Percentiles rank a stretch among this genome's conserved stretches.
phyloP scores from a whole-genome alignment of 2,797 vertebrate species.

The Zenarchopterus dispar region DNA sequence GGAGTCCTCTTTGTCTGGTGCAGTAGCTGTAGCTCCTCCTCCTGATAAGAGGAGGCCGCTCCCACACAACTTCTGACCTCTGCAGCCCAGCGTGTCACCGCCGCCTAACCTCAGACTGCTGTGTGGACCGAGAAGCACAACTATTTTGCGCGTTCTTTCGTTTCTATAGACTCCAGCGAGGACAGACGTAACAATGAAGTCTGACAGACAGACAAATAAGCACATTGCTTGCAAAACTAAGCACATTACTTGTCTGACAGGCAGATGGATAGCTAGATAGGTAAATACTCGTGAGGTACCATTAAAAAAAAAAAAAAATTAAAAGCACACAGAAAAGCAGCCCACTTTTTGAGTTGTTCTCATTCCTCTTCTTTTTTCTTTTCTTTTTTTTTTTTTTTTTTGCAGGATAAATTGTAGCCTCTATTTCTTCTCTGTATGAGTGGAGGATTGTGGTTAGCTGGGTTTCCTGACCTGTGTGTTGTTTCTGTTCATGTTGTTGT shows the following conservation, averaged over 20 bases:
- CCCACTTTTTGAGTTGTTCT: constrained; percentile 54
- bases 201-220: constrained; percentile 56
- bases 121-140: constrained; percentile 78
- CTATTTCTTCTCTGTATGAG: constrained; percentile 60
- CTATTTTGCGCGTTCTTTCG: constrained; percentile 49
- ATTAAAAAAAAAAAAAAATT: constrained; percentile 53
- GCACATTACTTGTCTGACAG: constrained; percentile 61
- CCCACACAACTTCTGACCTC: constrained; percentile 77
- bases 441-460: constrained; percentile 59
- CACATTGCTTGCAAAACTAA: constrained; percentile 64
- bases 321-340: constrained; percentile 65
- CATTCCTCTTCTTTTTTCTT: too few species aligned
- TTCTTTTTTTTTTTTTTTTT: constrained; percentile 13
- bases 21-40: constrained; percentile 51
- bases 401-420: constrained; percentile 57
- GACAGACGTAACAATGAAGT: constrained; percentile 51
- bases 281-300: constrained; percentile 41
- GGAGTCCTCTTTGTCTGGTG: constrained; percentile 48
- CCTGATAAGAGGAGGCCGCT: constrained; percentile 47
- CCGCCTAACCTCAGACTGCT: constrained; percentile 41
- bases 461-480: constrained; percentile 70
- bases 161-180: constrained; percentile 48
- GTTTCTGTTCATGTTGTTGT: constrained; percentile 70
- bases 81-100: constrained; percentile 58
- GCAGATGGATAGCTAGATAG: constrained; percentile 27